Evolutionary conservation across 2,797 vertebrate genomes (phyloP).

Genomic region (Lindbergichthys nudifrons): DNA sequence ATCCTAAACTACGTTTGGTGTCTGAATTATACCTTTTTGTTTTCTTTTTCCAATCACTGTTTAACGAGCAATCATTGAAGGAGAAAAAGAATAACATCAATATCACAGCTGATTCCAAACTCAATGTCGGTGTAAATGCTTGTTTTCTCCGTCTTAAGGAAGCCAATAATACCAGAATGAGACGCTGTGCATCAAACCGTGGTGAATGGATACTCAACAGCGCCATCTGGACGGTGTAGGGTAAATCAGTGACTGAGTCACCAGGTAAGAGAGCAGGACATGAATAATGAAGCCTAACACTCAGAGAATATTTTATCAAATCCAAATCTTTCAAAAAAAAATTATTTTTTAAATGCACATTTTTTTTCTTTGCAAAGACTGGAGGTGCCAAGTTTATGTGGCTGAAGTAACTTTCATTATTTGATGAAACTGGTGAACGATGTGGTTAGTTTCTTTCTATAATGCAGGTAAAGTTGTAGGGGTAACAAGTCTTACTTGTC

Average conservation of each 20-base stretch:
- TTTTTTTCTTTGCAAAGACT: too few species aligned
- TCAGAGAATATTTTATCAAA: neutral
- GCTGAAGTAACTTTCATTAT: too few species aligned
- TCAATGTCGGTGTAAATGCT: neutral
- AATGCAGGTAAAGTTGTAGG: neutral
- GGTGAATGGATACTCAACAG: neutral
- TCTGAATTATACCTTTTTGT: too few species aligned
- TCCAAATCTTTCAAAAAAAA: neutral
- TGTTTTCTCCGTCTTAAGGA: constrained; percentile 1
- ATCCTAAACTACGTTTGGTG: too few species aligned
- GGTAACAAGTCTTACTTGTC: neutral
- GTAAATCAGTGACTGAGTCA: neutral
- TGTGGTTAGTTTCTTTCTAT: neutral
- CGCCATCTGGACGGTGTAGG: neutral
- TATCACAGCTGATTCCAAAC: neutral
- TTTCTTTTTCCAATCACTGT: too few species aligned
- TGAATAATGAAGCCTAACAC: neutral
- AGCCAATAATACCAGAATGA: neutral
- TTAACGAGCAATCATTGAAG: too few species aligned
- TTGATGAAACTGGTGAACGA: too few species aligned
- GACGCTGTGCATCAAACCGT: neutral
- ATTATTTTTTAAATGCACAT: too few species aligned
- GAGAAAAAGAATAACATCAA: too few species aligned
- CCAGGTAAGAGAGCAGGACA: neutral
- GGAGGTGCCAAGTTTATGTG: too few species aligned